Percentiles rank a stretch among this genome's conserved stretches.
Evolutionary conservation across 2,113 vertebrate species (phyloP).

Genomic region (Himantopus leucocephalus): DNA sequence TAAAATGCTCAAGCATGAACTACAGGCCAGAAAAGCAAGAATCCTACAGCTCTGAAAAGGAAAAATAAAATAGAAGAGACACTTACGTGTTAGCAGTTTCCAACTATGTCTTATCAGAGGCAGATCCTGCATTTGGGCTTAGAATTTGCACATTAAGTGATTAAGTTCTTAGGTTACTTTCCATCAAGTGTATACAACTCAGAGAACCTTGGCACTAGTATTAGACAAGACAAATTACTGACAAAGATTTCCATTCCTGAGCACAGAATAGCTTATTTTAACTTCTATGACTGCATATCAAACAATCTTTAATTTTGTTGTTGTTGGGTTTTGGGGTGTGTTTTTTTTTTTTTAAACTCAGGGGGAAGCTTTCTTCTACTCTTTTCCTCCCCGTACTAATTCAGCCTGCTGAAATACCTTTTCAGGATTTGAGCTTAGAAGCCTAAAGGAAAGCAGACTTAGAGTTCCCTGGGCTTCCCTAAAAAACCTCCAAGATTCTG

Average conservation of each 20-base stretch:
- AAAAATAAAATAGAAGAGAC: neutral
- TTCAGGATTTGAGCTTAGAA: neutral
- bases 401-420: neutral
- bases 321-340: neutral
- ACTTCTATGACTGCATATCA: neutral
- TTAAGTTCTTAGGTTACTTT: constrained; percentile 33
- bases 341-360: neutral
- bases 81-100: neutral
- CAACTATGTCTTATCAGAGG: constrained; percentile 3
- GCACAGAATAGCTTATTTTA: neutral
- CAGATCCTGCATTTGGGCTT: neutral
- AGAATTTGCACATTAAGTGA: neutral
- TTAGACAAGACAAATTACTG: neutral
- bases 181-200: neutral
- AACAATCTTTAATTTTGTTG: fast-evolving
- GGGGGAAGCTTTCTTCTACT: neutral
- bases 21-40: neutral
- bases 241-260: neutral
- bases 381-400: neutral
- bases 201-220: neutral
- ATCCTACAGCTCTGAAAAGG: neutral
- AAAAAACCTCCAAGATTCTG: neutral
- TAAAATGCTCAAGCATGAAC: neutral
- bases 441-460: neutral
- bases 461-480: neutral